phyloP scores from a whole-genome alignment of 2,113 vertebrate species.

The Lates calcarifer region DNA sequence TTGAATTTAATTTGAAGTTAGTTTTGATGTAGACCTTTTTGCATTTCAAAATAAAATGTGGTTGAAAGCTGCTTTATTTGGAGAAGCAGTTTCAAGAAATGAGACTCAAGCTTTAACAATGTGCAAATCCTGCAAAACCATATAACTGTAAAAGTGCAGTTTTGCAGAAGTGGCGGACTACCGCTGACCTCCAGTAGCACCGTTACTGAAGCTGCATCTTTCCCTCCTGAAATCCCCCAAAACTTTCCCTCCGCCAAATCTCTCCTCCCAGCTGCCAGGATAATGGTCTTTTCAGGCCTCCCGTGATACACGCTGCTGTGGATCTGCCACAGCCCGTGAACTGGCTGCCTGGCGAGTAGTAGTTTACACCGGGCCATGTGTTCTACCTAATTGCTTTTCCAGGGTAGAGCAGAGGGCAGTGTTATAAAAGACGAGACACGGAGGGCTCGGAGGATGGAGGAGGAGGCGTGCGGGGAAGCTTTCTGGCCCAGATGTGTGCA shows the following conservation, averaged over 20 bases:
- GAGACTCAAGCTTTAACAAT: neutral
- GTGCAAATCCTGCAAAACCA: neutral
- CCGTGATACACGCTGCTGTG: conserved; percentile 46
- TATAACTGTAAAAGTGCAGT: neutral
- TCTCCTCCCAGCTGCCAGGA: conserved; percentile 54
- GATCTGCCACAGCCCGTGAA: conserved; percentile 54
- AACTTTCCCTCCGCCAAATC: conserved; percentile 75
- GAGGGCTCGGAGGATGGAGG: conserved; percentile 37
- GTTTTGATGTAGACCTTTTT: neutral
- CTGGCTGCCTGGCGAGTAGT: conserved; percentile 41
- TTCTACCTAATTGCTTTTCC: conserved; percentile 73
- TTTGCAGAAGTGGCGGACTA: conserved; percentile 30
- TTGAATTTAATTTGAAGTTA: neutral
- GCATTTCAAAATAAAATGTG: conserved; percentile 4
- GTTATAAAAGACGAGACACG: conserved; percentile 35
- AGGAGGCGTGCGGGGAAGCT: conserved; percentile 36
- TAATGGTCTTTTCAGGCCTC: conserved; percentile 78
- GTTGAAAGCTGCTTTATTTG: neutral
- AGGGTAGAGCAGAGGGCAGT: conserved; percentile 58
- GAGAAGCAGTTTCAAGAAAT: conserved; percentile 19
- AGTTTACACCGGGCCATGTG: conserved; percentile 50
- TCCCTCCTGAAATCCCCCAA: conserved; percentile 79
- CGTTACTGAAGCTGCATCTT: conserved; percentile 49
- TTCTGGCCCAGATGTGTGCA: conserved; percentile 76
- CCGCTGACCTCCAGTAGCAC: conserved; percentile 78